Conservation (phyloP, 2,113 vertebrate genomes). For the Manacus vitellinus region DNA sequence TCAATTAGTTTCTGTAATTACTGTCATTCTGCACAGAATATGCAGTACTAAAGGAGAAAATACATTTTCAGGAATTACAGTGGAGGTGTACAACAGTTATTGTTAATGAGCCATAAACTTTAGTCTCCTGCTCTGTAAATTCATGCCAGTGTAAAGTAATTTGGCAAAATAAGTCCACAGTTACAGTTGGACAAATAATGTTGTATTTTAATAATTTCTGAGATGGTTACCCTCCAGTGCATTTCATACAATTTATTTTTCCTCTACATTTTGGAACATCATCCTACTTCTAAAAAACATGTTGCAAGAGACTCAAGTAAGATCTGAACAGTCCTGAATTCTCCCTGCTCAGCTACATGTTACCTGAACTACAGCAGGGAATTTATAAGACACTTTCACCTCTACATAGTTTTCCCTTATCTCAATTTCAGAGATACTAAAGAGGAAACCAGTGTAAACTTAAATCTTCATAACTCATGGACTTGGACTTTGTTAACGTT, state of each 20-base stretch:
- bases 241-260: neutral
- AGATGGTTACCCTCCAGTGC: neutral
- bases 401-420: neutral
- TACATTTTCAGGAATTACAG: constrained; percentile 60
- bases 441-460: neutral
- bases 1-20: constrained; percentile 72
- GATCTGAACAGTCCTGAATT: neutral
- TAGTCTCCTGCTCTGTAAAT: constrained; percentile 55
- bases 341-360: neutral
- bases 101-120: constrained; percentile 70
- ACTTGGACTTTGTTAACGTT: neutral
- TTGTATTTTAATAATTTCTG: neutral
- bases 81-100: constrained; percentile 63
- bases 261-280: neutral
- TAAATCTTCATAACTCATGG: neutral
- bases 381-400: neutral
- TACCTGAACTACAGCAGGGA: neutral
- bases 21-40: constrained; percentile 53
- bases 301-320: neutral
- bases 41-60: constrained; percentile 50
- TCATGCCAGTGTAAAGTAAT: constrained; percentile 27
- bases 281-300: neutral
- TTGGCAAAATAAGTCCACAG: constrained; percentile 41
- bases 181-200: constrained; percentile 40
- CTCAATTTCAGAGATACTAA: neutral